A percentile compares a stretch with the other conserved stretches of the same genome.
Evolutionary conservation across 2,113 vertebrate species (phyloP).

Genomic region (Colossoma macropomum): DNA sequence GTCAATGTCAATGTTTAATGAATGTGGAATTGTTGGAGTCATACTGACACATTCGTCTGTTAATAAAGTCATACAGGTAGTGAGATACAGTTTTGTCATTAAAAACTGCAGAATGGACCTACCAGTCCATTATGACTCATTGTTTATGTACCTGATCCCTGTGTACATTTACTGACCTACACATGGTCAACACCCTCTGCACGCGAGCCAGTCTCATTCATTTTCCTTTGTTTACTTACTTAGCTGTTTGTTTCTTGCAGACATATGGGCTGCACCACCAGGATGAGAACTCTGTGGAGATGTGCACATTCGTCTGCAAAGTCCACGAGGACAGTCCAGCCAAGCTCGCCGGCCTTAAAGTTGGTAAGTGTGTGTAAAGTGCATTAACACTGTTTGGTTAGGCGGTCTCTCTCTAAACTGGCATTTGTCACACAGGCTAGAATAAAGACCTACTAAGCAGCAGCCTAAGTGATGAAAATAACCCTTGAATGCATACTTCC

Average conservation of each 20-base stretch:
- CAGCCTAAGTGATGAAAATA: not conserved
- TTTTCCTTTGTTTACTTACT: not conserved
- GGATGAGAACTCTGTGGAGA: conserved; percentile 90
- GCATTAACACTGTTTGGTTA: conserved; percentile 35
- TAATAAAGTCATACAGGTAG: too few relatives aligned
- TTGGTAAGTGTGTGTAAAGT: conserved; percentile 79
- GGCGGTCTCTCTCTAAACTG: conserved; percentile 6
- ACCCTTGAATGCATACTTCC: not conserved
- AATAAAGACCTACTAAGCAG: conserved; percentile 7
- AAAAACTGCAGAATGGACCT: too few relatives aligned
- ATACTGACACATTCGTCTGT: too few relatives aligned
- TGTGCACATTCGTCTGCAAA: conserved; percentile 96
- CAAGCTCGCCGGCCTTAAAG: conserved; percentile 86
- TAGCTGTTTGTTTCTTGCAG: conserved; percentile 72
- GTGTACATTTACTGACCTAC: not conserved
- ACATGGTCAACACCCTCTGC: not conserved
- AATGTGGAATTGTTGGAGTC: too few relatives aligned
- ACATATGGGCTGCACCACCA: conserved; percentile 94
- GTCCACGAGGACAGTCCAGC: conserved; percentile 90
- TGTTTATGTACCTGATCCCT: conserved; percentile 24
- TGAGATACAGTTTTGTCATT: too few relatives aligned
- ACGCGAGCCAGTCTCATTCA: not conserved
- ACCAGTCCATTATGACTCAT: not conserved
- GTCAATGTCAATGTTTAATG: too few relatives aligned
- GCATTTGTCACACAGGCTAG: conserved; percentile 35